Evolutionary conservation across 1,140 invertebrate genomes (phyloP).

Genomic region (Cherax destructor): DNA sequence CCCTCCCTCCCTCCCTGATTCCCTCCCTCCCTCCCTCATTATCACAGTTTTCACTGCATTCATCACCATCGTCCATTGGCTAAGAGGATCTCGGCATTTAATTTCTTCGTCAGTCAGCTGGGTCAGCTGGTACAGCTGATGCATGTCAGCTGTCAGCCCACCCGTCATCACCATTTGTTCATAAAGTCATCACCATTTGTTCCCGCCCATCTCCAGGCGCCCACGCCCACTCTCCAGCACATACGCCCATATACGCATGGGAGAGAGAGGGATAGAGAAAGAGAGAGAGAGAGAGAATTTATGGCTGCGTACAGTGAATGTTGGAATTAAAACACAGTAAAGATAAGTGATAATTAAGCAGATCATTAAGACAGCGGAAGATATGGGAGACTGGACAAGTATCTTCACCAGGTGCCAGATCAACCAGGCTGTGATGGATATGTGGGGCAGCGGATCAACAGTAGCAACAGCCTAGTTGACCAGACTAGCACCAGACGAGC

Average conservation of each 20-base stretch:
- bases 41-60: conserved; percentile 1
- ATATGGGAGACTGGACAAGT: too few species aligned
- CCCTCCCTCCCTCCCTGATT: background rate
- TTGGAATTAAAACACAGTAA: too few species aligned
- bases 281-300: background rate
- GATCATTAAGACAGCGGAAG: too few species aligned
- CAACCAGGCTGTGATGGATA: too few species aligned
- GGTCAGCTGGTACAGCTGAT: conserved; percentile 40
- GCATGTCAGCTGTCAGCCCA: conserved; percentile 46
- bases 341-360: too few species aligned
- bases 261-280: background rate
- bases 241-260: background rate
- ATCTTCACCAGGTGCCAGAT: too few species aligned
- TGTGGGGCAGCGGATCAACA: too few species aligned
- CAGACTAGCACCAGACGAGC: too few species aligned
- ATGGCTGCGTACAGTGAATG: too few species aligned
- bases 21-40: conserved; percentile 13
- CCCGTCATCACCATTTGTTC: conserved; percentile 61
- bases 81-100: conserved; percentile 34
- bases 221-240: conserved; percentile 12
- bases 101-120: conserved; percentile 34
- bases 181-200: conserved; percentile 66
- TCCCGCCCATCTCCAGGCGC: conserved; percentile 31
- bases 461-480: too few species aligned
- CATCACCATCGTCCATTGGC: conserved; percentile 35